Percentiles rank a stretch among this genome's conserved stretches.
Evolutionary conservation across 2,113 vertebrate genomes (phyloP).

Genomic region (Laticauda colubrina): DNA sequence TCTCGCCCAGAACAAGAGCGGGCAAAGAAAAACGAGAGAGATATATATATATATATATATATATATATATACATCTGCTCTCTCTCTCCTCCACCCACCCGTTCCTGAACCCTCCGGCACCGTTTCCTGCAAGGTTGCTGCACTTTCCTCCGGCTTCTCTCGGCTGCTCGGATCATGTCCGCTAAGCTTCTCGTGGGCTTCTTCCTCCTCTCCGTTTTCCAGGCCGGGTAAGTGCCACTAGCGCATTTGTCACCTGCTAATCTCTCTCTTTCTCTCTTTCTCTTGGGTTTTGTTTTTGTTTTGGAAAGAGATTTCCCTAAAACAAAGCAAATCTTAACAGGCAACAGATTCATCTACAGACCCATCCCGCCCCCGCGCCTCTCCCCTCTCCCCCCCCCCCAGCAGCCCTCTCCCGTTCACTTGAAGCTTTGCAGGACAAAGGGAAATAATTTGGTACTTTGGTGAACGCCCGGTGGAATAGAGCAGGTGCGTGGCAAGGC

Average conservation of each 20-base stretch:
- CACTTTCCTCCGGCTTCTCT: conserved; percentile 44
- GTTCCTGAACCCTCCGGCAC: conserved; percentile 27
- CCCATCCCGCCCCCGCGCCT: no score
- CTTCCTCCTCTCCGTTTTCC: conserved; percentile 80
- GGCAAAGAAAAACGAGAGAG: background rate
- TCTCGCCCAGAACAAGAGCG: conserved; percentile 32
- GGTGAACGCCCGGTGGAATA: background rate
- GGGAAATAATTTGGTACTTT: background rate
- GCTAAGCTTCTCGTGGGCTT: conserved; percentile 73
- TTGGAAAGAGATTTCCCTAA: background rate
- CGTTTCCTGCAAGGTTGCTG: conserved; percentile 44
- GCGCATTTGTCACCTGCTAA: background rate
- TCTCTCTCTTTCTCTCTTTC: no score
- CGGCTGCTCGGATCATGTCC: conserved; percentile 75
- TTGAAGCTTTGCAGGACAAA: background rate
- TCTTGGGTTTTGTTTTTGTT: background rate
- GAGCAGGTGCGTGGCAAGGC: background rate
- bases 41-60: background rate
- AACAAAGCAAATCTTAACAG: background rate
- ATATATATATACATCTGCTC: background rate
- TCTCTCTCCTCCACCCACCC: background rate
- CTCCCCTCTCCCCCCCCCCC: background rate
- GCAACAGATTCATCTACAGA: background rate
- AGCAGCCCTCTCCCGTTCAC: background rate
- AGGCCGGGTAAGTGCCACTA: conserved; percentile 80